Evolutionary conservation across 2,888 invertebrate species (phyloP), one percentile per base, ranked within the genome.

Genomic region (Rambutsinella grinnellia): DNA sequence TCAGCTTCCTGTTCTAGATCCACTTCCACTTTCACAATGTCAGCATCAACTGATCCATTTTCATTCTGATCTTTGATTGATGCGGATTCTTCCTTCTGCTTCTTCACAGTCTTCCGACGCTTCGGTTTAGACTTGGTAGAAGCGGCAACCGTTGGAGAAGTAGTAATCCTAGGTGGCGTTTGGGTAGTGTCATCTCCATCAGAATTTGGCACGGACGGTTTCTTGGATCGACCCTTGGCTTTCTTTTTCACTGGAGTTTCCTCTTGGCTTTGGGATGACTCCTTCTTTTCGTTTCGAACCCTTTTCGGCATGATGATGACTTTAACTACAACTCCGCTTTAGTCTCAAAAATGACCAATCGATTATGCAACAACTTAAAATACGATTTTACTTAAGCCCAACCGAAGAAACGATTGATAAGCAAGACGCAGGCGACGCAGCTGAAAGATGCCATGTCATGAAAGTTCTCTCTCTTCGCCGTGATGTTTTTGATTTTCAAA

Each of bases 51-150:
- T 2, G 36, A 23, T 5, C 51, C 66, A 17, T 49, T 2, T 15
- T 46, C 27, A 3, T 23, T 19, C 19, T 5, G 17, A 28, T 36
- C 21, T 46, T 27, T 46, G 3, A 54, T 26, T 23, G 61, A 21
- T 28, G 10, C 36, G 23, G 49, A n/a, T 58, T 58, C 51, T 15
- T 15, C 3, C 54, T 10, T 53, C 46, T 0, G 2, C 17, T 13
- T 56, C 56, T n/a, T 26, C n/a, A 21, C 27, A 21, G 2, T 66
- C 67, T 19, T 53, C 61, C 24, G 36, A n/a, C n/a, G 49, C 17
- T 28, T 69, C 69, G 1, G 19, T 51, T 46, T 62, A 61, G 54
- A 62, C 61, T 46, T 69, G n/a, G n/a, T n/a, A n/a, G n/a, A n/a
- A n/a, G n/a, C n/a, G n/a, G n/a, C n/a, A n/a, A n/a, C n/a, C n/a